Evolutionary conservation across 1,140 invertebrate genomes (phyloP).

Genomic region (Oppia nitens): DNA sequence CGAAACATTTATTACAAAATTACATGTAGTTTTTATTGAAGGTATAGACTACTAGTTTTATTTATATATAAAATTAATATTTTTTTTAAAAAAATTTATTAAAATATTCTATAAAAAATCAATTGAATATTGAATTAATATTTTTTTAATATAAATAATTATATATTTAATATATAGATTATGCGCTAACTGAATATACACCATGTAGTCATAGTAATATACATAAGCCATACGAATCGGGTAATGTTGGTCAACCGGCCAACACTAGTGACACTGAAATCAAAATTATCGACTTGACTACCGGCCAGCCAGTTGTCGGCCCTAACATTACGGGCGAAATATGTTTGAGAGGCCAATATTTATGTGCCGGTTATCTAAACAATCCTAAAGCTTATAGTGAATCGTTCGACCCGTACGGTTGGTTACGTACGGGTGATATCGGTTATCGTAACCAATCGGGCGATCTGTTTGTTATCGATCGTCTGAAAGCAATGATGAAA

Average conservation of each 20-base stretch:
- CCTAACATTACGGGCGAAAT: slow-evolving; percentile 3
- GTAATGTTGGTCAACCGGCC: background rate
- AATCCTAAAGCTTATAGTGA: slow-evolving; percentile 25
- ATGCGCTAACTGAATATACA: background rate
- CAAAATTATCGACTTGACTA: background rate
- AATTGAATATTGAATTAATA: too few species aligned
- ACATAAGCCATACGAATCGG: background rate
- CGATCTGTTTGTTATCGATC: slow-evolving; percentile 19
- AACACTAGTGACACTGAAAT: background rate
- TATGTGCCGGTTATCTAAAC: background rate
- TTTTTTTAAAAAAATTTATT: too few species aligned
- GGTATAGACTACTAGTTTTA: too few species aligned
- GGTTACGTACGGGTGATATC: slow-evolving; percentile 34
- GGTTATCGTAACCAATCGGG: slow-evolving; percentile 23
- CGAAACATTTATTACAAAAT: background rate
- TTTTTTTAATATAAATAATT: too few species aligned
- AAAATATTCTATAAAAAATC: too few species aligned
- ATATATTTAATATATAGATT: too few species aligned
- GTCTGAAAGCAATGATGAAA: slow-evolving; percentile 17
- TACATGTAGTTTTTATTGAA: background rate
- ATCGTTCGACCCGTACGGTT: slow-evolving; percentile 31
- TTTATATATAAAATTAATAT: too few species aligned
- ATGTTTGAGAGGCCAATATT: background rate
- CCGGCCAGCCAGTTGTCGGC: background rate
- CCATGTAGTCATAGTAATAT: background rate